Percentiles rank a stretch among this genome's conserved stretches.
Evolutionary conservation across 2,797 vertebrate genomes (phyloP).

Genomic region (Natrix natrix): DNA sequence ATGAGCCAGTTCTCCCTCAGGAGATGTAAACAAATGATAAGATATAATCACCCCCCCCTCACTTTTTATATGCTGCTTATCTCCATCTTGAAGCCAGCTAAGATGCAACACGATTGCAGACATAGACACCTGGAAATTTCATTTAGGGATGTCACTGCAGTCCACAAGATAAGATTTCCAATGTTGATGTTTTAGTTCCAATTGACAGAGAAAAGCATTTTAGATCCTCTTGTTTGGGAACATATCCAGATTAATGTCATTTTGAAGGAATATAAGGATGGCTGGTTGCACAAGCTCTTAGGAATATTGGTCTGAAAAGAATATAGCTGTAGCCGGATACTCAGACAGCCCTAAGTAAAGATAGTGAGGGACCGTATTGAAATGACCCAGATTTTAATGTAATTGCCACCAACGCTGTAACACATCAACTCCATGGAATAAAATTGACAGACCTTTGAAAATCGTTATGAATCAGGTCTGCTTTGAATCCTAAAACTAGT

Average conservation of each 20-base stretch:
- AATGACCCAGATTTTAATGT: neutral
- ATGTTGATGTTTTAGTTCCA: neutral
- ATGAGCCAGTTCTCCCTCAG: neutral
- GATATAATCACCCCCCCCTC: neutral
- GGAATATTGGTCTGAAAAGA: neutral
- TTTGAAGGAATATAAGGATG: neutral
- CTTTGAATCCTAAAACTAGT: neutral
- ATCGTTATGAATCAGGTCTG: neutral
- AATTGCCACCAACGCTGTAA: neutral
- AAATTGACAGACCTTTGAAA: neutral
- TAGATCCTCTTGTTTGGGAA: neutral
- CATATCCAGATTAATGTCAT: neutral
- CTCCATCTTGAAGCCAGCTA: neutral
- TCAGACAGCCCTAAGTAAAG: neutral
- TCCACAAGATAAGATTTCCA: neutral
- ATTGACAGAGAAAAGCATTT: neutral
- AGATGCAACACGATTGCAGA: neutral
- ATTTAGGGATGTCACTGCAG: neutral
- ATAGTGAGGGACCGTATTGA: neutral
- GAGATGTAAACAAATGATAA: neutral
- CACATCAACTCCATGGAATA: neutral
- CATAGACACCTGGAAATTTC: neutral
- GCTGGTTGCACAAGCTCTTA: neutral
- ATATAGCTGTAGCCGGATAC: neutral
- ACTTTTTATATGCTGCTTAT: neutral